These are phyloP conservation scores for Hippocampus comes DNA, from an alignment of 2,113 vertebrate species.

Conservation along the genomic window DNA sequence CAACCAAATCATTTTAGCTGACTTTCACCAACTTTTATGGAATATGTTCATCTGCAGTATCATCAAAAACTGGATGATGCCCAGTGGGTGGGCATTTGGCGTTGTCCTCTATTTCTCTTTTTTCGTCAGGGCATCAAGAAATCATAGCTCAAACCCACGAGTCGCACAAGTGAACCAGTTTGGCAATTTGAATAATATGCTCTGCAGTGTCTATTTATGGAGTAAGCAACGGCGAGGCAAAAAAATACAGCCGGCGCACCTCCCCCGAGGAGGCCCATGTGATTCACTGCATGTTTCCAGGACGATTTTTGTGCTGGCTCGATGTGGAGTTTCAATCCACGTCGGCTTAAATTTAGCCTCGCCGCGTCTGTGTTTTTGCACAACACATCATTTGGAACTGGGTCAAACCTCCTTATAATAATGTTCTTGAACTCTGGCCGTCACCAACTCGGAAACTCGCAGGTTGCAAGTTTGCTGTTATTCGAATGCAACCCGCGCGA, in stretches of 20 bases:
- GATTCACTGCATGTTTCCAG: slow-evolving; percentile 27
- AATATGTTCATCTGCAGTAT: not conserved
- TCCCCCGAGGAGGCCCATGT: slow-evolving; percentile 10
- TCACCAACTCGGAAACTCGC: not conserved
- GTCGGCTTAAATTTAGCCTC: slow-evolving; percentile 14
- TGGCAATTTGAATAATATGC: slow-evolving; percentile 2
- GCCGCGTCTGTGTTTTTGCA: slow-evolving; percentile 12
- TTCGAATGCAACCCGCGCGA: not conserved
- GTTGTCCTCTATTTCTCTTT: not conserved
- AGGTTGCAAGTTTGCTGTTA: not conserved
- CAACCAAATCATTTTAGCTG: no score
- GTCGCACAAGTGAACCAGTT: not conserved
- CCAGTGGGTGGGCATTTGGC: no score
- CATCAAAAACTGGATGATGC: no score
- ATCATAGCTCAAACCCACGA: not conserved
- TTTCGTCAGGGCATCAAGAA: not conserved
- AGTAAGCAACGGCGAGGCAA: slow-evolving; percentile 11
- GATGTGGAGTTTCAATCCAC: slow-evolving; percentile 35
- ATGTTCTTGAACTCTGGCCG: slow-evolving; percentile 2
- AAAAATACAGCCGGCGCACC: slow-evolving; percentile 4
- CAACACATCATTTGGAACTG: slow-evolving; percentile 18
- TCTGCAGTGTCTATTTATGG: slow-evolving; percentile 2
- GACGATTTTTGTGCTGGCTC: slow-evolving; percentile 27
- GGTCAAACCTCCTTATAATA: not conserved
- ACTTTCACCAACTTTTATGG: not conserved